Base-by-base conservation (phyloP, 2,888 invertebrate genomes). In the Chouioia cunea region DNA sequence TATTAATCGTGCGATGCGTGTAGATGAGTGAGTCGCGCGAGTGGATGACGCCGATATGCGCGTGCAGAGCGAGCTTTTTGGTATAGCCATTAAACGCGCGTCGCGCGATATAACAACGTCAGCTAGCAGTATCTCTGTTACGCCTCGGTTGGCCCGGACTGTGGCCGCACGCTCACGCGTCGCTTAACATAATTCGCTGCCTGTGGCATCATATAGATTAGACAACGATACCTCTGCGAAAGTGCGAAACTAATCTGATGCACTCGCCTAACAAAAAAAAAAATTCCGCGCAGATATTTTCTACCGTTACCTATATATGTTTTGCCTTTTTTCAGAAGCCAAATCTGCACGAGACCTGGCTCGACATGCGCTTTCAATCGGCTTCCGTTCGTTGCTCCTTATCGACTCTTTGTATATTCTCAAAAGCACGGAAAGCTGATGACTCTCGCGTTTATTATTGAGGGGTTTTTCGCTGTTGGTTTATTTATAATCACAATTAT, bases 101-200 rank as follows among this genome's bases (percentile, higher is more conserved):
- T 27, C 46, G 58, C 71, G 66, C 70, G 70, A 76, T 76, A 76
- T 80, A 79, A 82, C 80, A 79, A 80, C 81, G 80, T 83, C 80
- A 81, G 79, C 75, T 78, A 76, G 81, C 79, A 76, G 79, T 84
- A 84, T 84, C 84, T 84, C 84, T 78, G 81, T 84, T 80, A 83
- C 82, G 82, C 78, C 78, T 82, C 80, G 82, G 76, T 84, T 80
- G 76, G 75, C 80, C 73, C 78, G 80, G 80, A 83, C 84, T 84
- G 83, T 83, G 82, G 81, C 78, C 79, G 79, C 10, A 1, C 79
- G 79, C 80, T 84, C 82, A 83, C 81, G 83, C 84, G 79, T 84
- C 82, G 82, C 83, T 84, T 84, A 82, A 82, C 82, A 83, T 82
- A 83, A 83, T 82, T 81, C 79, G 76, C 79, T 74, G 75, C 76